A percentile compares a stretch with the other conserved stretches of the same genome.
Conservation (phyloP, 2,113 vertebrate species). For the Morone saxatilis region DNA sequence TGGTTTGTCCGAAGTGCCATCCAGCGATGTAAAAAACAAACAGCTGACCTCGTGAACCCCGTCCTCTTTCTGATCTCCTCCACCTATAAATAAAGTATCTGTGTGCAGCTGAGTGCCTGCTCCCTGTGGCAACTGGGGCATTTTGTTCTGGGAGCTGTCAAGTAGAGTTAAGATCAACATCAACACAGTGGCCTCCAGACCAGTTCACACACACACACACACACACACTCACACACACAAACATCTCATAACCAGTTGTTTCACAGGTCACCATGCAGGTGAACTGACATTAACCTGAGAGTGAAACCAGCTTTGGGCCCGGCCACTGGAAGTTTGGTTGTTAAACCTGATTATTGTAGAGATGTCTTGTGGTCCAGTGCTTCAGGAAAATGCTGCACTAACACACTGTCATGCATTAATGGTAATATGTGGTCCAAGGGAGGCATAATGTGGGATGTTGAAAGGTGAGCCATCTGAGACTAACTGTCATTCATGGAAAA, state of each 20-base stretch:
- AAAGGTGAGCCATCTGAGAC: background rate
- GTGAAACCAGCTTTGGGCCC: background rate
- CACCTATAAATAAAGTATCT: slow-evolving; percentile 71
- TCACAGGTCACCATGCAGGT: slow-evolving; percentile 45
- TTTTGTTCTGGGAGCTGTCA: slow-evolving; percentile 73
- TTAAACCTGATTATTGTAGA: background rate
- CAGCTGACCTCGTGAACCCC: slow-evolving; percentile 63
- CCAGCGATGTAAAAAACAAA: slow-evolving; percentile 35
- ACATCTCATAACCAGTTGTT: slow-evolving; percentile 20
- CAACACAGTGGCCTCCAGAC: slow-evolving; percentile 45
- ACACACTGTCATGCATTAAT: background rate
- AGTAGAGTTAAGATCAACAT: slow-evolving; percentile 55
- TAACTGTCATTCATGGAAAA: background rate
- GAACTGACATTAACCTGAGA: slow-evolving; percentile 21
- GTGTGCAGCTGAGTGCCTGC: slow-evolving; percentile 47
- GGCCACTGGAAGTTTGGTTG: background rate
- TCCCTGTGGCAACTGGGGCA: slow-evolving; percentile 46
- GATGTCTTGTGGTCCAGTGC: background rate
- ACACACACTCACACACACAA: background rate
- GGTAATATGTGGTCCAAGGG: background rate
- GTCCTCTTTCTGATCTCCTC: slow-evolving; percentile 47
- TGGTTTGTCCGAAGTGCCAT: slow-evolving; percentile 47
- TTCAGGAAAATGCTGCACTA: background rate
- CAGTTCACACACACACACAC: slow-evolving; percentile 38
- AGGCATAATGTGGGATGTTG: background rate